Evolutionary conservation across 2,797 vertebrate species (phyloP), one percentile per base, ranked within the genome.

Genomic region (Spinus pinus): DNA sequence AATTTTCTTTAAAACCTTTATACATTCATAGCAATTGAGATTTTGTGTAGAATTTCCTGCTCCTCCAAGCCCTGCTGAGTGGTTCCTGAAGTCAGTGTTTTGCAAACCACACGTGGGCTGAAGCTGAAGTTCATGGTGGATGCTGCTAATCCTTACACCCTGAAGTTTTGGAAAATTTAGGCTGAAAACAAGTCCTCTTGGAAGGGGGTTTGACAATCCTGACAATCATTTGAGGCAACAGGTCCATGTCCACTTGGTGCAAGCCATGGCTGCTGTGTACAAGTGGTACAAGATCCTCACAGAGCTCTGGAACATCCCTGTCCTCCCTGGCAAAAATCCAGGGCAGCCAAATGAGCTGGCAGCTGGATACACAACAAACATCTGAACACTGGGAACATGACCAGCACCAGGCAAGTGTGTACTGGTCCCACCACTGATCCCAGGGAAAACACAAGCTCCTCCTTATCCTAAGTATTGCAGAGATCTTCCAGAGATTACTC

Each of bases 281-380:
- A 58, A 79, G 64, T 2, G 30, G 39, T 4, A 8, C 27, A 30
- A 13, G 35, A 18, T 39, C 54, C 67, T 73, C 0, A 0, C 0
- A 39, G 33, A 23, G 33, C 75, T 89, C 39, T 44, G 74, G 65
- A 88, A 82, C 53, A 80, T 25, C 25, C 1, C 0, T 42, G 47
- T 33, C 54, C 33, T 41, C 15, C 2, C 1, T 23, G 35, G 81
- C 57, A 93, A 74, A 91, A 83, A 39, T 39, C 50, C 65, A 71
- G 49, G 47, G 61, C 73, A 93, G 85, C 21, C 75, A 74, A 49
- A 85, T 22, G 50, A 89, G 79, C 67, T 88, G 79, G 84, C 65
- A 83, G 56, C 57, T 83, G 71, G 30, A 49, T 47, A 47, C 44
- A 72, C n/a, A 85, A 23, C 28, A 46, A 85, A 56, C n/a, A 82